These are phyloP conservation scores for Strigamia transsilvanica DNA, from an alignment of 2,888 invertebrate species.

Conservation along the genomic window DNA sequence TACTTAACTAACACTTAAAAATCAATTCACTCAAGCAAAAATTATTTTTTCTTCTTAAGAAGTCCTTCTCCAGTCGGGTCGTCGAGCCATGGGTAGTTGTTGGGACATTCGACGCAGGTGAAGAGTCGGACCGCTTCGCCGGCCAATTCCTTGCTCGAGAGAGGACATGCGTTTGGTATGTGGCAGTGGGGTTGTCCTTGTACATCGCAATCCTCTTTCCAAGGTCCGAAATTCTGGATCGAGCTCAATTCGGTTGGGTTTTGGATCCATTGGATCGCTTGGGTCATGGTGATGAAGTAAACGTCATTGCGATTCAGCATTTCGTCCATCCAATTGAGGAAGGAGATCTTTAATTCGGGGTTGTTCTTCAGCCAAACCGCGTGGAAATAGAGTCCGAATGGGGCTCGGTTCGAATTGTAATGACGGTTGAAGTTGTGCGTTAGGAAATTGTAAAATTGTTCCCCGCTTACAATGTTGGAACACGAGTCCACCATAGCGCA, in stretches of 20 bases:
- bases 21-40: too few species aligned
- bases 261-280: slow-evolving; percentile 96
- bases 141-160: slow-evolving; percentile 84
- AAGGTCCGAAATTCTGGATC: slow-evolving; percentile 89
- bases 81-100: slow-evolving; percentile 93
- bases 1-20: too few species aligned
- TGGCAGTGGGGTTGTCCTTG: slow-evolving; percentile 94
- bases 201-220: slow-evolving; percentile 95
- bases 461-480: slow-evolving; percentile 88
- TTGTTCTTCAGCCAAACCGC: slow-evolving; percentile 93
- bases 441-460: slow-evolving; percentile 93
- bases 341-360: slow-evolving; percentile 89
- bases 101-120: slow-evolving; percentile 95
- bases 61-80: slow-evolving; percentile 91
- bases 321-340: slow-evolving; percentile 93
- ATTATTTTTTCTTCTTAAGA: slow-evolving; percentile 52
- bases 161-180: slow-evolving; percentile 87
- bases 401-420: slow-evolving; percentile 88
- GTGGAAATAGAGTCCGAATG: slow-evolving; percentile 89
- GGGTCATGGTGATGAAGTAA: slow-evolving; percentile 93
- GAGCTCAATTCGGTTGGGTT: slow-evolving; percentile 87
- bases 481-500: slow-evolving; percentile 96
- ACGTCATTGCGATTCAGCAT: slow-evolving; percentile 87
- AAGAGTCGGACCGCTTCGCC: slow-evolving; percentile 91
- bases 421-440: slow-evolving; percentile 93